These are phyloP conservation scores for Stichodactyla helianthus DNA, from an alignment of 64 coral and sea anemone genomes.

Conservation along the genomic window DNA sequence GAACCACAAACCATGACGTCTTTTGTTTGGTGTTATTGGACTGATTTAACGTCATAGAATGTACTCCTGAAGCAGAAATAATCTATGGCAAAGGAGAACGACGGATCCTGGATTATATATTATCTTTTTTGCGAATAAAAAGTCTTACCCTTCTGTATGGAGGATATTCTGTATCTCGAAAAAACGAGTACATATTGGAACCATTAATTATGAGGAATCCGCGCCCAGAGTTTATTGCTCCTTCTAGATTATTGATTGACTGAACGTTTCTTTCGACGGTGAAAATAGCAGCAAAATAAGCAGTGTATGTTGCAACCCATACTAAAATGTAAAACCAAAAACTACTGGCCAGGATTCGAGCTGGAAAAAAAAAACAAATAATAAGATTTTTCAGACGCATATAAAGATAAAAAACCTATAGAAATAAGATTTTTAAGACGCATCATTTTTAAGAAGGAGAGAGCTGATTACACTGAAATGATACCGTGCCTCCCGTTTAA, in stretches of 20 bases:
- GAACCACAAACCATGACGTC: no score
- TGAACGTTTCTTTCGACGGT: conserved; percentile 2
- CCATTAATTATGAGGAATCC: background rate
- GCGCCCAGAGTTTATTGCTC: background rate
- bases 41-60: no score
- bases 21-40: no score
- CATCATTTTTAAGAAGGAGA: no score
- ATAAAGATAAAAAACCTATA: background rate
- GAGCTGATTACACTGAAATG: no score
- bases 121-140: background rate
- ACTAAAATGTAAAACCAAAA: conserved; percentile 24
- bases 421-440: no score
- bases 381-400: background rate
- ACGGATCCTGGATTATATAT: no score
- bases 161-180: background rate
- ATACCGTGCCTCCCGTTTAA: no score
- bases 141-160: background rate
- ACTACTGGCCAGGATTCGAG: background rate
- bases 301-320: conserved; percentile 35
- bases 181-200: background rate
- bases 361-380: background rate
- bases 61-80: no score
- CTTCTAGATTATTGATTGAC: background rate
- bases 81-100: no score
- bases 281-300: conserved; percentile 21